Evolutionary conservation across 1,140 invertebrate genomes (phyloP), one percentile per base, ranked within the genome.

Genomic region (Drosophila fuyamai): DNA sequence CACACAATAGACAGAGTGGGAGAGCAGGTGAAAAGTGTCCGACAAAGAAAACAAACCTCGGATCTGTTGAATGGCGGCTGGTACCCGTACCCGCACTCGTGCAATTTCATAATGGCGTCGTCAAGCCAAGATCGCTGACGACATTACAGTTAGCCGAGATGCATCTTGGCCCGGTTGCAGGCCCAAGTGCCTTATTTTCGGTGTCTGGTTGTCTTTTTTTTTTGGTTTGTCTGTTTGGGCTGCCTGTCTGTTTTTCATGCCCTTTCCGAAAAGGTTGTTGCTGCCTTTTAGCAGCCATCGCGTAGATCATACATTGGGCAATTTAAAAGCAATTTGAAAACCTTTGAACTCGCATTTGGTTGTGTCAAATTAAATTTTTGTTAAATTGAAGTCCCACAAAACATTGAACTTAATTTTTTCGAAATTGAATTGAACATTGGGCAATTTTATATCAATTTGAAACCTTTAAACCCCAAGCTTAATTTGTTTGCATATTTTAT

Each of bases 21-120:
- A 56, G 60, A 70, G 63, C 83, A 86, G 83, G 83, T 88, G 83
- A 86, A 86, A 86, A 86, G 83, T 88, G 83, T 67, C 48, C 48
- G 50, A 61, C 79, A 75, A 76, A 54, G 60, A 82, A 88, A 88
- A 86, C 83, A 86, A 86, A 88, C 83, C 88, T 79, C 76, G 79
- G 65, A 86, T 70, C 81, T 84, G 76, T 80, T 59, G 57, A 48
- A 27, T 38, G 44, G 46, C 44, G 43, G 44, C 44, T 47, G 57
- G 13, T 18, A 32, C 13, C 13, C 9, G 29, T 36, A 29, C 9
- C 13, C 5, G 48, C 35, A 51, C 27, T 29, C 36, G 56, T 47
- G 76, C 79, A 79, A 80, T 88, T 88, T 88, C 83, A 84, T 88
- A 88, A 88, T 88, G 83, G 84, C 83, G 72, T 83, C 83, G 83